Conservation (phyloP, 2,888 invertebrate species). For the Limnephilus lunatus region DNA sequence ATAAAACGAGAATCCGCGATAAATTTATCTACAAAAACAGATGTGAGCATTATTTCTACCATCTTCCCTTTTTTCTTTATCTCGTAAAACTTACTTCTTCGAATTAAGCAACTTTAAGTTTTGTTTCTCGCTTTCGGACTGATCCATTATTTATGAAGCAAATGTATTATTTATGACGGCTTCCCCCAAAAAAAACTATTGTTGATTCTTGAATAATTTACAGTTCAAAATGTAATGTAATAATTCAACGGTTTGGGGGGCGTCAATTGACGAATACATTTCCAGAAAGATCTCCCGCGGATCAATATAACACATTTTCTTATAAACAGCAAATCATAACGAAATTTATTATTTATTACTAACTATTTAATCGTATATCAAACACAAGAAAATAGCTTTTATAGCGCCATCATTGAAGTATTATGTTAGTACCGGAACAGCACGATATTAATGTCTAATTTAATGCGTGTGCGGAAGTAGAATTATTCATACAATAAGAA, state of each 20-base stretch:
- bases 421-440: background rate
- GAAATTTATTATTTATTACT: slow-evolving; percentile 14
- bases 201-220: slow-evolving; percentile 61
- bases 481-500: background rate
- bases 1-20: slow-evolving; percentile 51
- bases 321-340: background rate
- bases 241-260: slow-evolving; percentile 49
- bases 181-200: slow-evolving; percentile 60
- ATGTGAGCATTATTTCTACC: slow-evolving; percentile 46
- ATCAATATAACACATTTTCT: background rate
- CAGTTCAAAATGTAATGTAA: slow-evolving; percentile 59
- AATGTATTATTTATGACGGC: slow-evolving; percentile 65
- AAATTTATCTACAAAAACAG: slow-evolving; percentile 55
- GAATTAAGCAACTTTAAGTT: slow-evolving; percentile 64
- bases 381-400: background rate
- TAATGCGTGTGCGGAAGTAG: background rate
- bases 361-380: background rate
- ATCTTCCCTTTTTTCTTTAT: slow-evolving; percentile 47
- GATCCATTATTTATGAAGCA: slow-evolving; percentile 66
- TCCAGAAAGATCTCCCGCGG: background rate
- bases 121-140: slow-evolving; percentile 63
- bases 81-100: slow-evolving; percentile 59
- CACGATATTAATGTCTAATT: background rate
- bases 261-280: slow-evolving; percentile 47
- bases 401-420: background rate